Conservation (phyloP, 2,113 vertebrate species). For the Eidolon helvum region DNA sequence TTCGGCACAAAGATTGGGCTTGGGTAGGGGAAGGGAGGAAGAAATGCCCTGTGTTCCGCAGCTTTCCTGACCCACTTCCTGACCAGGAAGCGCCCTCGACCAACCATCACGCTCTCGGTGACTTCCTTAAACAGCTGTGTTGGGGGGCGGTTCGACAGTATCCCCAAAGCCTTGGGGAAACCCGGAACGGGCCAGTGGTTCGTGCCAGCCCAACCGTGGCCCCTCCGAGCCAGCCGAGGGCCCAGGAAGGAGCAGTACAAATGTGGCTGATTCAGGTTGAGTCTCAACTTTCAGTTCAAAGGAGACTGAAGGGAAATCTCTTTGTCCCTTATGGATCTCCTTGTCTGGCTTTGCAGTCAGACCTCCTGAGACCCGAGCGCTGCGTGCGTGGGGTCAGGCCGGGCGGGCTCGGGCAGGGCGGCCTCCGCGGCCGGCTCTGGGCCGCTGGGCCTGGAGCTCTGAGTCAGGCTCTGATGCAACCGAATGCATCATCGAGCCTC, state of each 20-base stretch:
- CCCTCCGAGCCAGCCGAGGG: not conserved
- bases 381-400: too few species aligned
- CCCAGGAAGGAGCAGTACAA: not conserved
- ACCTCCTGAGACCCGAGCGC: not conserved
- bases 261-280: not conserved
- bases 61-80: not conserved
- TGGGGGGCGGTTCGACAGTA: not conserved
- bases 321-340: not conserved
- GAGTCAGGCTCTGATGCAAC: not conserved
- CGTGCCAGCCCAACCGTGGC: not conserved
- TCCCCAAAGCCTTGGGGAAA: not conserved
- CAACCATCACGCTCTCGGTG: not conserved
- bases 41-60: not conserved
- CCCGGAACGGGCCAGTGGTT: not conserved
- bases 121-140: not conserved
- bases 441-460: rapidly evolving
- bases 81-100: not conserved
- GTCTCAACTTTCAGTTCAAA: not conserved
- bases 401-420: not conserved
- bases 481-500: not conserved
- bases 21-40: not conserved
- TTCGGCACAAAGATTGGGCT: slow-evolving; percentile 28
- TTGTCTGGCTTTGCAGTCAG: not conserved
- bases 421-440: not conserved
- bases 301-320: not conserved